These are phyloP conservation scores for Zoanthus sociatus DNA, from an alignment of 92 coral and sea anemone genomes.

Conservation along the genomic window DNA sequence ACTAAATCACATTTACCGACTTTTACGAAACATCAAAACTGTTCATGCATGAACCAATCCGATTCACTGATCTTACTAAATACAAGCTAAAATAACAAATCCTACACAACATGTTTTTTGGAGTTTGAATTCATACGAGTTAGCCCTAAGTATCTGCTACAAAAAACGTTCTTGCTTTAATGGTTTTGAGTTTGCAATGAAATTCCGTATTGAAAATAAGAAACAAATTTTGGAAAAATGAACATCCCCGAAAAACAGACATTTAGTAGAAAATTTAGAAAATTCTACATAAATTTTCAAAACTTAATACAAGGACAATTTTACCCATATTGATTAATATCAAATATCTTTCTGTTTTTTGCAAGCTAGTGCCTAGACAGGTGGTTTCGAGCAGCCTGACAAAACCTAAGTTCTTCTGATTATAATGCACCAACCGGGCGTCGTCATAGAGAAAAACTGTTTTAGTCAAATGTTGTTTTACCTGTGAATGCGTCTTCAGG, in stretches of 20 bases:
- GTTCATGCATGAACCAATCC: background rate
- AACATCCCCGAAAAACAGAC: background rate
- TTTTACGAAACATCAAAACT: background rate
- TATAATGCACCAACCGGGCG: background rate
- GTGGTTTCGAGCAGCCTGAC: background rate
- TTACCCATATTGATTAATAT: background rate
- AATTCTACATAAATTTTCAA: background rate
- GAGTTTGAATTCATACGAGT: background rate
- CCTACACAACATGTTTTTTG: background rate
- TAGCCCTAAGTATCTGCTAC: too few species aligned
- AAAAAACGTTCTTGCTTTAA: background rate
- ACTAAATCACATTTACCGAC: too few species aligned
- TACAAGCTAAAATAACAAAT: background rate
- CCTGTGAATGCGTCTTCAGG: background rate
- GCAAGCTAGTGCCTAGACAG: background rate
- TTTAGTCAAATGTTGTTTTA: background rate
- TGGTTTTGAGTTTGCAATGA: background rate
- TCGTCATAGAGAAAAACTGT: background rate
- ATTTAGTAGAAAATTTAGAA: background rate
- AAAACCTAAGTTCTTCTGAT: background rate
- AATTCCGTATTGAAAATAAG: background rate
- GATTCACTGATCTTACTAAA: background rate
- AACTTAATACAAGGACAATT: background rate
- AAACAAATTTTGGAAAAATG: background rate
- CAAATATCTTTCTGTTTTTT: background rate